A percentile compares a stretch with the other conserved stretches of the same genome.
Conservation (phyloP, 2,888 invertebrate genomes). For the Thymelicus acteon region DNA sequence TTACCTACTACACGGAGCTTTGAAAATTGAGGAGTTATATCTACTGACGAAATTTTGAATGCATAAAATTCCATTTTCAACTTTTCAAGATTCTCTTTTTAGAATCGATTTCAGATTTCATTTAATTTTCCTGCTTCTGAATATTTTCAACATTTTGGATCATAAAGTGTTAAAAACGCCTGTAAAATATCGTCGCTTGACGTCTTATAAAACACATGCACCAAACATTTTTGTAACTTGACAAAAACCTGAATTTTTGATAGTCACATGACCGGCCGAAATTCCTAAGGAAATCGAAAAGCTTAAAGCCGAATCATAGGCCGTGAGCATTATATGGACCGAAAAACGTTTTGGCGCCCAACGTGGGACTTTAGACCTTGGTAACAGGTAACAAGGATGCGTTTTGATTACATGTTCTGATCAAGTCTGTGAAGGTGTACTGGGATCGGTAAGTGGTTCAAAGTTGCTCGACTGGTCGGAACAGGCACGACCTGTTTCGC, state of each 20-base stretch:
- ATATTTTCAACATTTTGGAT: no score
- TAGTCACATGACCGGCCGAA: constrained; percentile 57
- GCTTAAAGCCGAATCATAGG: constrained; percentile 72
- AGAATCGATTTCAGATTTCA: no score
- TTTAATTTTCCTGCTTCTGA: no score
- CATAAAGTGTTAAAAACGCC: background rate
- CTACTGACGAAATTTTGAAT: background rate
- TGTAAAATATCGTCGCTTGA: background rate
- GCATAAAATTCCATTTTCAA: no score
- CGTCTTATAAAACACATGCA: background rate
- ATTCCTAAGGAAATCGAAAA: constrained; percentile 84
- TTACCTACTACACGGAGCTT: constrained; percentile 20
- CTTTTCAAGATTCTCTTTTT: no score
- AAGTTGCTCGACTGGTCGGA: constrained; percentile 73
- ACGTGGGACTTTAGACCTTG: constrained; percentile 9
- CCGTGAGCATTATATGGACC: constrained; percentile 44
- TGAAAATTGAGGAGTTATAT: constrained; percentile 9
- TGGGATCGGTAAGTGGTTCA: constrained; percentile 66
- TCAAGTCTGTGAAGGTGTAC: constrained; percentile 42
- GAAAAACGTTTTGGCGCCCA: constrained; percentile 39
- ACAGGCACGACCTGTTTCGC: constrained; percentile 68
- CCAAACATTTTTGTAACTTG: background rate
- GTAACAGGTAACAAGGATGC: constrained; percentile 45
- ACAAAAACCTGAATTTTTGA: constrained; percentile 39
- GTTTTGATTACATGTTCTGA: constrained; percentile 12